Base-by-base conservation (phyloP, 2,888 invertebrate genomes). In the Tipula confusa region DNA sequence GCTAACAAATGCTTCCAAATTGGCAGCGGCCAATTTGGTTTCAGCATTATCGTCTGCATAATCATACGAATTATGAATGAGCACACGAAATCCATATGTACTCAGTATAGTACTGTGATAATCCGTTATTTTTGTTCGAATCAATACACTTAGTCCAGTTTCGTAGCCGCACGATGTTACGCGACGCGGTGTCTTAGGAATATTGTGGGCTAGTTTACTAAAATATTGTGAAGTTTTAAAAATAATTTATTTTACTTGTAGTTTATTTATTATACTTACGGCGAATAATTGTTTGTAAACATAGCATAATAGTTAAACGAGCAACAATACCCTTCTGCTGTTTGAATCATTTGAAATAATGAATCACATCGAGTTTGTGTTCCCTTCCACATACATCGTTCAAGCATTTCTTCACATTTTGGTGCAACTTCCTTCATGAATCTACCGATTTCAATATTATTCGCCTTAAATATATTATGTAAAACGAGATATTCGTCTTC, bases 131-230 rank as follows among this genome's bases (percentile, higher is more conserved):
- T 92, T 87, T 0, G 91, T 91, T 85, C 92, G 91, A 0, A 94
- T 85, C 1, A 93, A 86, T 0, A 93, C 90, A 0, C 92, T 92
- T 0, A 94, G 89, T 0, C 93, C 94, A 0, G 93, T 93, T 86
- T 93, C 92, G 86, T 92, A 93, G 0, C 94, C 94, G 86, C 94
- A 94, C 0, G 93, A 92, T 0, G 93, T 92, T 0, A 93, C 92
- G 1, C 92, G 91, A 83, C 92, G 91, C 0, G 94, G 93, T 1
- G 87, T 87, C 28, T 88, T 88, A 43, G 90, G 89, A 13, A 89
- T 87, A 83, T 89, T 88, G 79, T 88, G 88, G 0, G 87, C 87
- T 0, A 88, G 86, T 86, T 89, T 89, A 0, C 89, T 89, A 15
- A 15, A 84, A 84, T 83, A 13, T 31, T 79, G 48, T 38, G 15